Evolutionary conservation across 2,888 invertebrate species (phyloP), one percentile per base, ranked within the genome.

Genomic region (Tiliacea aurago): DNA sequence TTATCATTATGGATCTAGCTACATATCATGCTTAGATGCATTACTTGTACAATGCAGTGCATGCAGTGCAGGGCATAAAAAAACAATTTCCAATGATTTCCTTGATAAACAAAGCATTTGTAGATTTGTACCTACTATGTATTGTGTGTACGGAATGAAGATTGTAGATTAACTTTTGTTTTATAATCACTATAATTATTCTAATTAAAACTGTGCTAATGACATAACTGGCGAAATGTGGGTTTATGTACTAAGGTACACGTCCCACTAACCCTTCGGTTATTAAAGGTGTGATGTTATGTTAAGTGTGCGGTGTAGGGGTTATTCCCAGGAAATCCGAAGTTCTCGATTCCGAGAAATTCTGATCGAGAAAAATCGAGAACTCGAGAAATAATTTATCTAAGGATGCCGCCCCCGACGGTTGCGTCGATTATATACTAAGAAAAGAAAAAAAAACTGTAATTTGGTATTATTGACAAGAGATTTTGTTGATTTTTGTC

Each of bases 91-190:
- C 7, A 59, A 13, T n/a, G 20, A n/a, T 59, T n/a, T 43, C 15
- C 28, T 28, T 62, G 66, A 63, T 63, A 15, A 43, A 41, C 61
- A 59, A 56, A 41, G 41, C 15, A 41, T 41, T 62, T 20, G 18
- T 43, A 61, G 10, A 15, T 23, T 41, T 61, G 1, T 43, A 28
- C 18, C 2, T 37, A 7, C 23, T 23, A 62, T 23, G 23, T 23
- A 62, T 23, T 28, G 28, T 63, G 7, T 45, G 45, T 28, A 11
- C 41, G 41, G 15, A 61, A 20, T 43, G 23, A 5, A 13, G 9
- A 28, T 28, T 62, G 9, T 43, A 15, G 0, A 61, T 41, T 10
- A 20, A 28, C 20, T 41, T 23, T 59, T 66, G 23, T 41, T 62
- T 41, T 62, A n/a, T 62, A 23, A 65, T 56, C 20, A 23, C 43